A percentile compares a stretch with the other conserved stretches of the same genome.
These are phyloP conservation scores for Lepus timidus DNA, from an alignment of 2,113 vertebrate species.

Conservation along the genomic window DNA sequence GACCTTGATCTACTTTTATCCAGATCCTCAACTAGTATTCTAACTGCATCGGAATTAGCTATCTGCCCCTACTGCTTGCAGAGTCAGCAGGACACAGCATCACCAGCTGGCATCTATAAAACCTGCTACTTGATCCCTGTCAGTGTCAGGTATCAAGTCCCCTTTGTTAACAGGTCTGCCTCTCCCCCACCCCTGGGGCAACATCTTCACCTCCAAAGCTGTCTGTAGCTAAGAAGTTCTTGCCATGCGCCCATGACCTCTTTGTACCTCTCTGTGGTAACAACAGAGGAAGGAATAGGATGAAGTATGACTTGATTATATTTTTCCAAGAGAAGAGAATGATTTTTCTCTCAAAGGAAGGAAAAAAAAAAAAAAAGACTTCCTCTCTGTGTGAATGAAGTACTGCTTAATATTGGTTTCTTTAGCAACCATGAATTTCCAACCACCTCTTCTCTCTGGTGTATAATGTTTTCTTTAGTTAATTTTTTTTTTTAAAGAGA, in stretches of 20 bases:
- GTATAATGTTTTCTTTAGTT: not conserved
- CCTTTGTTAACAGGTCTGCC: not conserved
- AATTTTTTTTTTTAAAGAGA: too few species aligned
- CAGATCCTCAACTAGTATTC: constrained; percentile 89
- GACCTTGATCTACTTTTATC: constrained; percentile 88
- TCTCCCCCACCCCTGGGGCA: not conserved
- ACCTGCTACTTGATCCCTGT: constrained; percentile 60
- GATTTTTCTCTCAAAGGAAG: not conserved
- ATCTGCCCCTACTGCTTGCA: constrained; percentile 86
- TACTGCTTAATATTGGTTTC: constrained; percentile 28
- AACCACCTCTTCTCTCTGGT: not conserved
- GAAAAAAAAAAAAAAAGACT: not conserved
- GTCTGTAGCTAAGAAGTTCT: not conserved
- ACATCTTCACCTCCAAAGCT: not conserved
- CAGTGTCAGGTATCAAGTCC: not conserved
- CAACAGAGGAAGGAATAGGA: not conserved
- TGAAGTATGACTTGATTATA: not conserved
- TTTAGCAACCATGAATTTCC: constrained; percentile 11
- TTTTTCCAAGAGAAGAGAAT: constrained; percentile 33
- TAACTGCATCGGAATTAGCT: constrained; percentile 87
- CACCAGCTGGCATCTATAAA: constrained; percentile 86
- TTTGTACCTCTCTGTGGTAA: not conserved
- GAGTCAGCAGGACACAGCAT: constrained; percentile 85
- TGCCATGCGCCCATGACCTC: not conserved
- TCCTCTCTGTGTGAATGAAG: constrained; percentile 3